Evolutionary conservation across 1,140 invertebrate species (phyloP), one percentile per base, ranked within the genome.

Genomic region (Bombus ignitus): DNA sequence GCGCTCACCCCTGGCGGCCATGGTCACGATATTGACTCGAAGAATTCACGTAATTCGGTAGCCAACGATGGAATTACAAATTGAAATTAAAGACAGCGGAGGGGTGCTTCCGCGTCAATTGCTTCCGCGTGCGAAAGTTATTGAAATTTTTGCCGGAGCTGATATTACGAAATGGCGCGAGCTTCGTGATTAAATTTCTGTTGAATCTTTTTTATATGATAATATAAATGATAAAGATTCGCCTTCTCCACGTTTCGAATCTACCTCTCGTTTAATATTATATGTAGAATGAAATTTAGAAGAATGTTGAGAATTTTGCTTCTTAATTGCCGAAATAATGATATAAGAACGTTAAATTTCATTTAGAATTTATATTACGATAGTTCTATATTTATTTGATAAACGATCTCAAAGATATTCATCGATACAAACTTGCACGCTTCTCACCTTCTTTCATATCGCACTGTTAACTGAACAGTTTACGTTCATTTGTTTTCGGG

Each of bases 11-110:
- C 39, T 71, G 28, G 15, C 53, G 42, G 10, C 18, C 59, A 22
- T 22, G 5, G 28, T 15, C n/a, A 39, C 44, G 68, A 84, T 84
- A 85, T 85, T 85, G 70, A 85, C 68, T 65, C 42, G 39, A 42
- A 28, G 68, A 44, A 85, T 85, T 68, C 37, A 9, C 42, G 57
- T 77, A 79, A 84, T 79, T 80, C 35, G 37, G 47, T 70, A 37
- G 53, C 25, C 66, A 18, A 35, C 53, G 47, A 6, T 74, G 57
- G 18, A 47, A 62, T 62, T 44, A 53, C 83, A 42, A 80, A 85
- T 80, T 80, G 66, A 80, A 84, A 65, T 72, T 57, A 70, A 72
- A 77, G 42, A 68, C 28, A 2, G 13, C 9, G 25, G 13, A 39
- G 37, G 39, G 74, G 22, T 25, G 22, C 15, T 32, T 0, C 12